Evolutionary conservation across 2,113 vertebrate genomes (phyloP).

Genomic region (Spilogale gracilis): DNA sequence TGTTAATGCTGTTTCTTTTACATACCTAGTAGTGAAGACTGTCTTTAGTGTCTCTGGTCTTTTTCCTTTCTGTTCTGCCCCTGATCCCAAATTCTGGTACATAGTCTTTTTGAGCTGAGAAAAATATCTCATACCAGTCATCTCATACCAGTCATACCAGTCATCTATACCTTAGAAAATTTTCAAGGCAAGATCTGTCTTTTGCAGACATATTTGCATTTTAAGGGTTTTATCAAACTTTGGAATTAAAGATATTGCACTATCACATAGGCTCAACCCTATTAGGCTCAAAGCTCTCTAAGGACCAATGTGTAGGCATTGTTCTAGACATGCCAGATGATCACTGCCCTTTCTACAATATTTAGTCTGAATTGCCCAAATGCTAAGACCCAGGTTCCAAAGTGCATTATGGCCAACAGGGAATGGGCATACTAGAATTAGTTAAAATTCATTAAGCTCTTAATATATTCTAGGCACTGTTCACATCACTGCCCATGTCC

Average conservation of each 20-base stretch:
- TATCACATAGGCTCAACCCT: neutral
- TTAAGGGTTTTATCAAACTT: neutral
- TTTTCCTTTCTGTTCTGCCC: neutral
- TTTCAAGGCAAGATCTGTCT: neutral
- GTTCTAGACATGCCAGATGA: neutral
- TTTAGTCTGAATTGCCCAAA: neutral
- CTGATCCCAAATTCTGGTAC: neutral
- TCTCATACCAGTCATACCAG: neutral
- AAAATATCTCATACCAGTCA: slow-evolving; percentile 49
- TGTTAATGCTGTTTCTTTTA: neutral
- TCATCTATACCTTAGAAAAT: neutral
- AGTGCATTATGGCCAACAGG: neutral
- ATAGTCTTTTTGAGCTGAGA: neutral
- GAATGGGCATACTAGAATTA: neutral
- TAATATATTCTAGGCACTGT: neutral
- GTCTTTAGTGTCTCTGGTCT: neutral
- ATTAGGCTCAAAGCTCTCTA: neutral
- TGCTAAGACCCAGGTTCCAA: neutral
- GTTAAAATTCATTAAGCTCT: neutral
- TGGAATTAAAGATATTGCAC: neutral
- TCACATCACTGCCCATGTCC: neutral
- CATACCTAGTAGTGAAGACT: neutral
- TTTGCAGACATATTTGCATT: neutral
- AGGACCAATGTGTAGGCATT: neutral
- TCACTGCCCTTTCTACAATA: neutral